phyloP scores from a whole-genome alignment of 2,113 vertebrate genomes.

The Balaeniceps rex region DNA sequence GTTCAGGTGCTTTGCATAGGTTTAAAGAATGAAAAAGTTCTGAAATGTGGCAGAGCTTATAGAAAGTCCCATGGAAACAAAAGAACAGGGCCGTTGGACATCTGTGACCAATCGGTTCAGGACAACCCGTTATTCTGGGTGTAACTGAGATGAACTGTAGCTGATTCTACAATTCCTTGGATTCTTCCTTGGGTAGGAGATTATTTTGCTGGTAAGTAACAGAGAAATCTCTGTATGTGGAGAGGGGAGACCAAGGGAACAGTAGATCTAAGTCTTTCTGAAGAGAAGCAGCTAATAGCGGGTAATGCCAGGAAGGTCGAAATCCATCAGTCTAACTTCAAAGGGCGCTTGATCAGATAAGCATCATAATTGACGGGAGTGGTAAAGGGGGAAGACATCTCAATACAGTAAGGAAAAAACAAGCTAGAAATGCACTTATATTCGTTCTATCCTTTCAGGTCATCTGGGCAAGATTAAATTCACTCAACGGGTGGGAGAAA shows the following conservation, averaged over 20 bases:
- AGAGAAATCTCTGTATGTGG: neutral
- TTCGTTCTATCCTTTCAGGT: accelerated
- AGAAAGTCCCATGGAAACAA: neutral
- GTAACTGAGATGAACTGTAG: neutral
- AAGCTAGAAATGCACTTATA: too few relatives aligned
- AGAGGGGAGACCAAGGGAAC: neutral
- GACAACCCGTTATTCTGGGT: neutral
- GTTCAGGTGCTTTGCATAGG: neutral
- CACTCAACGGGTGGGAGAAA: neutral
- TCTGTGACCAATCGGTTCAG: neutral
- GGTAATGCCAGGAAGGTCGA: neutral
- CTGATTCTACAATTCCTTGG: neutral
- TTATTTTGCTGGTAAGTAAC: neutral
- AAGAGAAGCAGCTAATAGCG: neutral
- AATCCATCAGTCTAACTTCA: neutral
- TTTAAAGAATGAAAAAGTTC: neutral
- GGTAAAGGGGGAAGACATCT: neutral
- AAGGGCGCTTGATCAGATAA: neutral
- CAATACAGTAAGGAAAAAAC: accelerated
- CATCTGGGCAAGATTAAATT: neutral
- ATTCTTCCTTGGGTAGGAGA: neutral
- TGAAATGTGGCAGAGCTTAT: neutral
- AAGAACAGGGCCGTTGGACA: neutral
- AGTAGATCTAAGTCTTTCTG: neutral
- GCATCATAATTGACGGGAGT: neutral